Conservation (phyloP, 2,797 vertebrate species). For the Melanotaenia parkinsoni region DNA sequence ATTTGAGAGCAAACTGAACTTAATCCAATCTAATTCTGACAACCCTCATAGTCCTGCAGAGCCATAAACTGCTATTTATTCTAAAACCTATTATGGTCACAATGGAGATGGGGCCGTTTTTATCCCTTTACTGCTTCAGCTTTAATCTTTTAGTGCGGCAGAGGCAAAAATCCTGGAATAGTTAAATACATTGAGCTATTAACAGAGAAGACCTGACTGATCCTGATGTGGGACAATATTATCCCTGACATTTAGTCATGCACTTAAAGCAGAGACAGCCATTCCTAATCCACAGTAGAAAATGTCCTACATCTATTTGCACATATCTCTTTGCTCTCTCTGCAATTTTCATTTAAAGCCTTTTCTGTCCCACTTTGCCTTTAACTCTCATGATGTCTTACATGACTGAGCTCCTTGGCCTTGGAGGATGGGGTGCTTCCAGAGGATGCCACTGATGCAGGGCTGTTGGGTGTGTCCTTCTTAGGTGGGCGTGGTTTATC, state of each 20-base stretch:
- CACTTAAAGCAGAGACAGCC: conserved; percentile 82
- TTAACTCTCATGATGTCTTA: conserved; percentile 79
- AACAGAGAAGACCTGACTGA: conserved; percentile 81
- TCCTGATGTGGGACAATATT: conserved; percentile 82
- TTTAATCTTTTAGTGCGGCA: conserved; percentile 80
- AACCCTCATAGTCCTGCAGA: conserved; percentile 79
- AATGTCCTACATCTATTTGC: conserved; percentile 72
- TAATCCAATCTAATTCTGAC: conserved; percentile 86
- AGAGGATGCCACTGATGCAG: conserved; percentile 96
- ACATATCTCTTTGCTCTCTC: conserved; percentile 68
- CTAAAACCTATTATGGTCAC: conserved; percentile 85
- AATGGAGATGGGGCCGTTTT: conserved; percentile 81
- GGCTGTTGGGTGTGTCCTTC: conserved; percentile 98
- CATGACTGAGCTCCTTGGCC: conserved; percentile 99
- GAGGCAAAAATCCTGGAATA: conserved; percentile 73
- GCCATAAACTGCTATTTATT: conserved; percentile 85
- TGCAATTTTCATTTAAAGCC: conserved; percentile 65
- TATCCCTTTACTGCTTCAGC: conserved; percentile 80
- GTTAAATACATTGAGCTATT: conserved; percentile 85
- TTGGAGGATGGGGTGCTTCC: conserved; percentile 99
- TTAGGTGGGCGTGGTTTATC: conserved; percentile 96
- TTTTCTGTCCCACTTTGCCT: conserved; percentile 64
- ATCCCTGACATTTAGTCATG: conserved; percentile 84
- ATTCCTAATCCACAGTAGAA: conserved; percentile 78
- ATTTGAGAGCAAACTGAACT: conserved; percentile 78